Evolutionary conservation across 1,140 invertebrate species (phyloP), one percentile per base, ranked within the genome.

Genomic region (Drosophila subobscura): DNA sequence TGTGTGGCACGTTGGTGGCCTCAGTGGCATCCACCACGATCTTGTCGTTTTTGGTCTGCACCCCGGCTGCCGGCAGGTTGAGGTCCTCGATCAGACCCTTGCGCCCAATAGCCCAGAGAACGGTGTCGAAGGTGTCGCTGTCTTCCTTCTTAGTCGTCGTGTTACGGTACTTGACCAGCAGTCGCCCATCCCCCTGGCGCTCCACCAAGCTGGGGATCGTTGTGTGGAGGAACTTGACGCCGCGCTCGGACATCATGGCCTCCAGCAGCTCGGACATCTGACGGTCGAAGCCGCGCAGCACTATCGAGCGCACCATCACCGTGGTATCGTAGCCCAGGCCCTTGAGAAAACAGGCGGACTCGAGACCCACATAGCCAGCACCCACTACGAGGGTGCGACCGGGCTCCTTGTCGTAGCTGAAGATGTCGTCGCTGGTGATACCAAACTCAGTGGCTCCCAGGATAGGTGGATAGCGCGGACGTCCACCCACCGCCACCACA

Each of bases 241-340:
- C 97, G 59, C 95, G 94, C 44, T 95, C 92, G 50, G 94, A 92
- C 97, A 99, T 98, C 92, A 98, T 96, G 16, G 94, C 93, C 3
- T 95, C 95, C 57, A 99, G 94, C 54, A 96, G 93, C 42, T 95
- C 93, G 5, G 98, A 97, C 95, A 99, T 99, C 93, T 99, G 97
- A 91, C 98, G 98, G 93, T 99, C 98, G 92, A 99, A 99, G n/a
- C 98, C 98, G 77, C 98, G 94, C n/a, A 99, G 92, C 8, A 98
- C 93, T 60, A 99, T 96, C 0, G 98, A 99, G 2, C 98, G 94
- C 0, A 98, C 96, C 95, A 98, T 97, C 14, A 99, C 94, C 0
- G 97, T 98, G 0, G 97, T 94, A 49, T 98, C 95, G 84, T 95
- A 96, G 16, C 98, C 98, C 33, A 99, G 92, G 3, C 96, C 97